Evolutionary conservation across 2,888 invertebrate genomes (phyloP).

Genomic region (Heliconius charithonia): DNA sequence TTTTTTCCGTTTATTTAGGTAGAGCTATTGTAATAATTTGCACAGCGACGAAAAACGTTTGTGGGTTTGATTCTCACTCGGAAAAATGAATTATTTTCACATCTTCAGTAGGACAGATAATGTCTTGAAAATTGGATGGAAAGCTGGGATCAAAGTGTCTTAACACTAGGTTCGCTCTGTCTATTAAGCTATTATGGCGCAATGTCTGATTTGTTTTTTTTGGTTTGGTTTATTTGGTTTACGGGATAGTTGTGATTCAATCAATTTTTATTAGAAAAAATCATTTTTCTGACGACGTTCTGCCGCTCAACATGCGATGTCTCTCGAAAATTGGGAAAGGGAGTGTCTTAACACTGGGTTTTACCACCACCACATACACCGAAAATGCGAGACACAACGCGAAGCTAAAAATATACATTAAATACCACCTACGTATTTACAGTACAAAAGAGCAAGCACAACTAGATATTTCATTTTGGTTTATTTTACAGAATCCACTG

Average conservation of each 20-base stretch:
- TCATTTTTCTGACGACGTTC: background rate
- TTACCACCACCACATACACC: no score
- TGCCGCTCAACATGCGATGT: background rate
- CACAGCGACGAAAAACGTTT: background rate
- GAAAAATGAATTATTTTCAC: background rate
- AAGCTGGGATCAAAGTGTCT: no score
- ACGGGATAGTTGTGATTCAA: no score
- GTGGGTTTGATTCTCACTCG: background rate
- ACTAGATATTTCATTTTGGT: conserved; percentile 4
- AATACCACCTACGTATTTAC: background rate
- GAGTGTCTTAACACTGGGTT: background rate
- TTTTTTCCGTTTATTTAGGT: no score
- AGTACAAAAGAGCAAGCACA: background rate
- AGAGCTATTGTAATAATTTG: no score
- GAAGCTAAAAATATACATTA: no score
- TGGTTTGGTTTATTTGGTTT: no score
- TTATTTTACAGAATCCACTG: background rate
- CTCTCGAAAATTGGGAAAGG: background rate
- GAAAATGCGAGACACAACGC: no score
- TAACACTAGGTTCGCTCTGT: no score
- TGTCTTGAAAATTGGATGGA: no score
- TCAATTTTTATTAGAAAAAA: background rate
- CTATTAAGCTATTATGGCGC: no score
- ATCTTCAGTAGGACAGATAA: background rate
- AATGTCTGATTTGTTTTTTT: no score